Evolutionary conservation across 2,888 invertebrate genomes (phyloP).

Genomic region (Lomographa bimaculata): DNA sequence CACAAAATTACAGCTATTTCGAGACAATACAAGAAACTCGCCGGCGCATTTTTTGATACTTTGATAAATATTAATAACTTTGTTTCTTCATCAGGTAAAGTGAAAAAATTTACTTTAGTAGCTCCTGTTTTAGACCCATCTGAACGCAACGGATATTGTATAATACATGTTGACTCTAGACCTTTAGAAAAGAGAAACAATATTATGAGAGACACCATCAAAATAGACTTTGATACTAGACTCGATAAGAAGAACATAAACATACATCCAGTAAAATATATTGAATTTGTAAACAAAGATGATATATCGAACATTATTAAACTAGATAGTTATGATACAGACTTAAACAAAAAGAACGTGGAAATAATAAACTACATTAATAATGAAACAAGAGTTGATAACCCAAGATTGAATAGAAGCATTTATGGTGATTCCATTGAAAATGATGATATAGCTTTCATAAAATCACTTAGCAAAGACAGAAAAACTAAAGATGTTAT

Average conservation of each 20-base stretch:
- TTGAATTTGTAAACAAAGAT: conserved; percentile 29
- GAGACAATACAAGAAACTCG: too few relatives aligned
- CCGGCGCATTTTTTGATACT: too few relatives aligned
- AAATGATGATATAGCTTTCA: conserved; percentile 50
- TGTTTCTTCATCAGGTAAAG: conserved; percentile 53
- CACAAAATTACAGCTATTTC: too few relatives aligned
- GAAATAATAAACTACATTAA: too few relatives aligned
- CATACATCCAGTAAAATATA: too few relatives aligned
- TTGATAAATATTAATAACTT: too few relatives aligned
- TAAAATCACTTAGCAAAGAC: conserved; percentile 43
- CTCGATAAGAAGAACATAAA: too few relatives aligned
- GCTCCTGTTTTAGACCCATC: conserved; percentile 58
- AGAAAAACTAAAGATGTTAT: conserved; percentile 51
- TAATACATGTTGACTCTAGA: conserved; percentile 56
- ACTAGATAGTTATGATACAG: too few relatives aligned
- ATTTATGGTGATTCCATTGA: conserved; percentile 39
- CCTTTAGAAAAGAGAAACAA: conserved; percentile 39
- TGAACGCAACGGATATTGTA: conserved; percentile 60
- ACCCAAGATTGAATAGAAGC: conserved; percentile 56
- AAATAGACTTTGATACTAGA: conserved; percentile 60
- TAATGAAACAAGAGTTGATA: conserved; percentile 52
- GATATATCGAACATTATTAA: conserved; percentile 26
- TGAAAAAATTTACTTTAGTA: conserved; percentile 50
- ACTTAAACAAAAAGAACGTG: too few relatives aligned
- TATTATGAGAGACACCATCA: conserved; percentile 50